Evolutionary conservation across 2,888 invertebrate species (phyloP).

Genomic region (Amblyjoppa proteus): DNA sequence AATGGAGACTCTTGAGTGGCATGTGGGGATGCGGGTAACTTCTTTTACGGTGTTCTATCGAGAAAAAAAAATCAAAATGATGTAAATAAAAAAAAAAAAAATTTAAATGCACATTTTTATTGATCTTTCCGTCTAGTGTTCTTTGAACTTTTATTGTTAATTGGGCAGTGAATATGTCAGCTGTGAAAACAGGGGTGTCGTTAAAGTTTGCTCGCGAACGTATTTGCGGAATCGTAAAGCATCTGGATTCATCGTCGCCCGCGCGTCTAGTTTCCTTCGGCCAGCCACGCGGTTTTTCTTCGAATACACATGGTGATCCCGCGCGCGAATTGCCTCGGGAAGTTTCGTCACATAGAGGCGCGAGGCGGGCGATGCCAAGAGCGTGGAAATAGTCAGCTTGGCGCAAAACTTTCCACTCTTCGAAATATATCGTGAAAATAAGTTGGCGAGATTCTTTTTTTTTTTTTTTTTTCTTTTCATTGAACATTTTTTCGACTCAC

Average conservation of each 20-base stretch:
- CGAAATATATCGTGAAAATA: background rate
- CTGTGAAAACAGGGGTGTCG: background rate
- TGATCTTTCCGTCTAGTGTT: constrained; percentile 9
- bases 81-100: constrained; percentile 17
- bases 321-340: constrained; percentile 18
- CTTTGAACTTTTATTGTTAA: constrained; percentile 23
- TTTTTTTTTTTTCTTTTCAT: constrained; percentile 17
- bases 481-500: constrained; percentile 73
- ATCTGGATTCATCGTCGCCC: constrained; percentile 34
- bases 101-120: constrained; percentile 2
- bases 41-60: constrained; percentile 88
- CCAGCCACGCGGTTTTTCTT: constrained; percentile 35
- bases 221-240: constrained; percentile 44
- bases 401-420: constrained; percentile 5
- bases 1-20: constrained; percentile 87
- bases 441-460: background rate
- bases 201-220: constrained; percentile 25
- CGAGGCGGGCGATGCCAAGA: constrained; percentile 35
- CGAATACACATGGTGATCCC: constrained; percentile 18
- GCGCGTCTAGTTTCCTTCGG: constrained; percentile 19
- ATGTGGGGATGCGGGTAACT: constrained; percentile 89
- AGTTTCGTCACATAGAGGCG: constrained; percentile 33
- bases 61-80: constrained; percentile 56
- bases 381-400: constrained; percentile 4
- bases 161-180: background rate